Conservation (phyloP, 2,888 invertebrate genomes). For the Tubulanus polymorphus region DNA sequence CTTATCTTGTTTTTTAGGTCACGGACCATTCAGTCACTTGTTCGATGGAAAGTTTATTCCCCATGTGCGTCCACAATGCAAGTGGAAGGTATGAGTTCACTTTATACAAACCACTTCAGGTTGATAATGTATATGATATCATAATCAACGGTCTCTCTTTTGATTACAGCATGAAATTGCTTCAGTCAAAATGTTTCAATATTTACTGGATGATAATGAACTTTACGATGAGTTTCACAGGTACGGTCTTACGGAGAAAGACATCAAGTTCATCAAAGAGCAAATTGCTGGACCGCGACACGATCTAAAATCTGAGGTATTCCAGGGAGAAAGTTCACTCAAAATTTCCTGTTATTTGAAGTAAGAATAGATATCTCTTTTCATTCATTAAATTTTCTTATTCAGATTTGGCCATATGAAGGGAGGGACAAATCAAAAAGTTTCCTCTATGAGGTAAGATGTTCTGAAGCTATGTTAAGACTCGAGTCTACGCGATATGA, state of each 20-base stretch:
- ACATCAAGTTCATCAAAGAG: slow-evolving; percentile 56
- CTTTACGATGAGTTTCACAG: slow-evolving; percentile 40
- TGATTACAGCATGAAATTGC: slow-evolving; percentile 57
- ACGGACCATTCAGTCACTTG: slow-evolving; percentile 66
- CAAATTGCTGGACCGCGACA: slow-evolving; percentile 49
- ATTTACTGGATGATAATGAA: slow-evolving; percentile 52
- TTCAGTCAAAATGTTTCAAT: slow-evolving; percentile 56
- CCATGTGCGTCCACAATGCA: slow-evolving; percentile 21
- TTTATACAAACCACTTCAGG: not conserved
- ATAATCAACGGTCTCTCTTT: slow-evolving; percentile 2
- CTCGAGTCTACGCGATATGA: too few species aligned
- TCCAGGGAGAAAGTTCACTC: too few species aligned
- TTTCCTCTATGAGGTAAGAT: slow-evolving; percentile 57
- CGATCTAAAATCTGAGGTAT: slow-evolving; percentile 4
- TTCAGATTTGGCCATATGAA: slow-evolving; percentile 28
- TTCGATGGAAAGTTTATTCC: slow-evolving; percentile 59
- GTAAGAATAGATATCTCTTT: too few species aligned
- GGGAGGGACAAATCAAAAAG: slow-evolving; percentile 50
- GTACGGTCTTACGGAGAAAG: slow-evolving; percentile 41
- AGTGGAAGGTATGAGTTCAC: slow-evolving; percentile 34
- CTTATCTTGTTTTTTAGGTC: slow-evolving; percentile 45
- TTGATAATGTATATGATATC: not conserved
- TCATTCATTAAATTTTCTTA: too few species aligned
- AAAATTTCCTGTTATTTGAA: too few species aligned
- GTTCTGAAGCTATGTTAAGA: slow-evolving; percentile 2